Evolutionary conservation across 2,888 invertebrate genomes (phyloP).

Genomic region (Conistra vaccinii): DNA sequence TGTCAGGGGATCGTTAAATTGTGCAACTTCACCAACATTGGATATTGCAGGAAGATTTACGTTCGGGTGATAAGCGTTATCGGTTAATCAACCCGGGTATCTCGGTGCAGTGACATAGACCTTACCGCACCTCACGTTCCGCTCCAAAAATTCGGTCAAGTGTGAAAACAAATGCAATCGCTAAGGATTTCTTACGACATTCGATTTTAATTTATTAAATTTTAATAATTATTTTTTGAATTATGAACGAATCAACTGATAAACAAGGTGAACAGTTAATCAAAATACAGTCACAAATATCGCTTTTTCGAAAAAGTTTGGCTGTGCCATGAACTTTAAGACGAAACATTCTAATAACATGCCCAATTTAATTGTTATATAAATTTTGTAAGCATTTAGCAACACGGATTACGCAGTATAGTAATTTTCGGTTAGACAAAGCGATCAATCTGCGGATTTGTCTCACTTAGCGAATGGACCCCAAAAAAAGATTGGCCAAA

Average conservation of each 20-base stretch:
- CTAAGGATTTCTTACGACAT: conserved; percentile 30
- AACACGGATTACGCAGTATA: conserved; percentile 28
- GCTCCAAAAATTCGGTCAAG: conserved; percentile 59
- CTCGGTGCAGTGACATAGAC: conserved; percentile 81
- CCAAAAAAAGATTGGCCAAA: conserved; percentile 63
- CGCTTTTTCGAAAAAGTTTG: conserved; percentile 20
- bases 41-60: conserved; percentile 76
- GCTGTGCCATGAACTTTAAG: conserved; percentile 50
- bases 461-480: conserved; percentile 55
- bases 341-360: conserved; percentile 35
- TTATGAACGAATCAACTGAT: background rate
- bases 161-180: conserved; percentile 51
- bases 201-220: background rate
- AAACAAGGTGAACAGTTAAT: conserved; percentile 10
- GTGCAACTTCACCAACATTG: conserved; percentile 68
- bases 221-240: background rate
- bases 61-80: conserved; percentile 79
- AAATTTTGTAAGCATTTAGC: conserved; percentile 40
- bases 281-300: conserved; percentile 18
- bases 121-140: conserved; percentile 68
- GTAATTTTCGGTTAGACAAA: conserved; percentile 29
- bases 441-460: conserved; percentile 52
- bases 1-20: conserved; percentile 61
- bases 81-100: conserved; percentile 82
- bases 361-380: conserved; percentile 47